These are phyloP conservation scores for Aphodius sticticus DNA, from an alignment of 2,888 invertebrate species.

Conservation along the genomic window DNA sequence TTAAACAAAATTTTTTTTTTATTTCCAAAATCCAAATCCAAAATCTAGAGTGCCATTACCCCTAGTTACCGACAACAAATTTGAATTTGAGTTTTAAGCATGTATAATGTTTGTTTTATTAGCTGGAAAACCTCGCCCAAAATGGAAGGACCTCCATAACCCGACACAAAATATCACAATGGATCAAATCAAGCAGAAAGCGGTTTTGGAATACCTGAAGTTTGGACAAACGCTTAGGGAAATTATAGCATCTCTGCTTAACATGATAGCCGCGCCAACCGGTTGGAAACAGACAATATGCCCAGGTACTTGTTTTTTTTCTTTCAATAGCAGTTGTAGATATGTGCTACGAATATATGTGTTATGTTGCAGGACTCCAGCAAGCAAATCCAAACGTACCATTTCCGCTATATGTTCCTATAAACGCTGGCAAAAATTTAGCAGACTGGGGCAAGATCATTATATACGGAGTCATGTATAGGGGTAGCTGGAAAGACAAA, in stretches of 20 bases:
- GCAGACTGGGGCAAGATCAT: neutral
- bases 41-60: too few species aligned
- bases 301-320: neutral
- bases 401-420: neutral
- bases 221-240: neutral
- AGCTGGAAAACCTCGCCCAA: neutral
- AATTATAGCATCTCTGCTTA: neutral
- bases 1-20: too few species aligned
- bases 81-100: too few species aligned
- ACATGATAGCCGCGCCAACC: neutral
- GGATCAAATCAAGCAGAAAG: neutral
- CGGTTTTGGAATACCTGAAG: neutral
- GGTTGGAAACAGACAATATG: neutral
- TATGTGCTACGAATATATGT: too few species aligned
- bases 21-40: too few species aligned
- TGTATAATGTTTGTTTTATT: neutral
- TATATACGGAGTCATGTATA: neutral
- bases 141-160: neutral
- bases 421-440: neutral
- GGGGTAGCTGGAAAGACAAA: neutral
- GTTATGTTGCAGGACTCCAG: neutral
- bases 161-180: neutral
- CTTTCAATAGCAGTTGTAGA: too few species aligned
- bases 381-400: neutral
- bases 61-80: too few species aligned